Conservation (phyloP, 2,797 vertebrate species). For the Liasis olivaceus region DNA sequence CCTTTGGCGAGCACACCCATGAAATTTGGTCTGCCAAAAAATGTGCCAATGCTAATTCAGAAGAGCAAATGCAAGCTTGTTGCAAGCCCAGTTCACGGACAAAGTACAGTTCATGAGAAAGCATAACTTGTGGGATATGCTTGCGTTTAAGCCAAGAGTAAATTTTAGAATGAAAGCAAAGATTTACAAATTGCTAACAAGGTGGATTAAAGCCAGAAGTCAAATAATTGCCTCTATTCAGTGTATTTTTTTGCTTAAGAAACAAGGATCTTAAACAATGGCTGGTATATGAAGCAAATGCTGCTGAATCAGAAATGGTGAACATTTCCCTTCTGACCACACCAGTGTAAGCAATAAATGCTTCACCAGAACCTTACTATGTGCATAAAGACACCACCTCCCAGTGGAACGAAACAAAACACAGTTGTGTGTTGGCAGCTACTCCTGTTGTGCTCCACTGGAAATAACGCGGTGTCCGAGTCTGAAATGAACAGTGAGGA, state of each 20-base stretch:
- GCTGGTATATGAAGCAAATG: slow-evolving; percentile 24
- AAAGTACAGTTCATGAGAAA: slow-evolving; percentile 35
- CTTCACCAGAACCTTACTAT: neutral
- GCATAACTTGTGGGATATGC: neutral
- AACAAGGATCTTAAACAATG: slow-evolving; percentile 40
- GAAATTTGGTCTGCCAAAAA: slow-evolving; percentile 12
- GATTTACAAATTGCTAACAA: slow-evolving; percentile 45
- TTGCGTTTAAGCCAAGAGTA: slow-evolving; percentile 46
- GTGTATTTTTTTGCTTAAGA: slow-evolving; percentile 21
- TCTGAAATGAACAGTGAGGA: neutral
- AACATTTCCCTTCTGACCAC: neutral
- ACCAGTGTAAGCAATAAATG: neutral
- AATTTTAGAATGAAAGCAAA: slow-evolving; percentile 49
- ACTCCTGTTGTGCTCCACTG: neutral
- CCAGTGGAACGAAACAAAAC: neutral
- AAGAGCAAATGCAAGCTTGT: neutral
- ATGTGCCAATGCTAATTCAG: neutral
- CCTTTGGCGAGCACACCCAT: neutral
- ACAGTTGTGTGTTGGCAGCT: neutral
- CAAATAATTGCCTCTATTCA: slow-evolving; percentile 63
- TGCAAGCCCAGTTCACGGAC: neutral
- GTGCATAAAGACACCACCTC: neutral
- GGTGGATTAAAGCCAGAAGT: slow-evolving; percentile 56
- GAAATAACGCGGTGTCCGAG: neutral
- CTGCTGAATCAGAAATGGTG: neutral